These are phyloP conservation scores for Psix sp. DNA, from an alignment of 1,140 invertebrate species.

Conservation along the genomic window DNA sequence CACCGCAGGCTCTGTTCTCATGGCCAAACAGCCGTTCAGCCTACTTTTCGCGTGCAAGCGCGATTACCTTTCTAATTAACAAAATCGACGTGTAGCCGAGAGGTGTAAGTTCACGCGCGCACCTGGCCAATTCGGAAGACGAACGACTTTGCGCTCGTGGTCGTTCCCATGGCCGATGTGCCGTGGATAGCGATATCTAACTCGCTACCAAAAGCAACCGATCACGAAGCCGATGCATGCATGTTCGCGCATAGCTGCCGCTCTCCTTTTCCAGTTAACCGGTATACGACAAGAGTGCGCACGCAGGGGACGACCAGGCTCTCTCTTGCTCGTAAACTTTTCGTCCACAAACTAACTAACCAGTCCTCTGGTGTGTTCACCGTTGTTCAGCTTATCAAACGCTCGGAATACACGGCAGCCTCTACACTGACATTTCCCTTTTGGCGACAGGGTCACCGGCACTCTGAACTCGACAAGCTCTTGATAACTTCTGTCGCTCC, in stretches of 20 bases:
- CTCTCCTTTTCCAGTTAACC: conserved; percentile 26
- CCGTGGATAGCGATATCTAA: conserved; percentile 40
- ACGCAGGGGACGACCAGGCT: conserved; percentile 30
- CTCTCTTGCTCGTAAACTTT: conserved; percentile 56
- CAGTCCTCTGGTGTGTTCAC: conserved; percentile 29
- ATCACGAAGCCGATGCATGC: conserved; percentile 34
- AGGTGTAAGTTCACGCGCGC: conserved; percentile 51
- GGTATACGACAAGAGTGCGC: conserved; percentile 16
- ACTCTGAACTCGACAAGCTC: too few species aligned
- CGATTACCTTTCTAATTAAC: conserved; percentile 55
- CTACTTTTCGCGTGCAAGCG: conserved; percentile 43
- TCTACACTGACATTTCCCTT: too few species aligned
- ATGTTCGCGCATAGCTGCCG: conserved; percentile 27
- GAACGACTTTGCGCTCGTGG: conserved; percentile 31
- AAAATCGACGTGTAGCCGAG: conserved; percentile 34
- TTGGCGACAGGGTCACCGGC: too few species aligned
- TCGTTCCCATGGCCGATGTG: conserved; percentile 39
- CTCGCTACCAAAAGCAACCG: conserved; percentile 53
- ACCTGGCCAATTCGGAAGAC: conserved; percentile 31
- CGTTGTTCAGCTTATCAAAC: conserved; percentile 44
- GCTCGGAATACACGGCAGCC: too few species aligned
- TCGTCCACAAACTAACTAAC: conserved; percentile 48
- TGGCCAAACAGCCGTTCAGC: conserved; percentile 30
- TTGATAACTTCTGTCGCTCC: too few species aligned
- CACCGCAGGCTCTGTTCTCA: conserved; percentile 6